Percentiles rank a stretch among this genome's conserved stretches.
phyloP scores from a whole-genome alignment of 1,140 invertebrate species.

The Oryzaephilus surinamensis region DNA sequence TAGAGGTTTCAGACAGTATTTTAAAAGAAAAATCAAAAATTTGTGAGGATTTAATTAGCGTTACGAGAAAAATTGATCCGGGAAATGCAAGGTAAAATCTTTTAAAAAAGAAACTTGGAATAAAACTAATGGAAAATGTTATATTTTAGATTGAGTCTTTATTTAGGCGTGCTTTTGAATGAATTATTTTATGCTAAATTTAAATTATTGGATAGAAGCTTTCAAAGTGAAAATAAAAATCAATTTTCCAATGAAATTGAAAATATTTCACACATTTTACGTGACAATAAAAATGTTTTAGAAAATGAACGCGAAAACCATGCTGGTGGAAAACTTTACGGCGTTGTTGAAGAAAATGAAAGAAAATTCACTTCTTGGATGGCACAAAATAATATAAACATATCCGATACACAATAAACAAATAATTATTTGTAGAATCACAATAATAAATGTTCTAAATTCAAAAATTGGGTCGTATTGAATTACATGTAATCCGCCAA shows the following conservation, averaged over 20 bases:
- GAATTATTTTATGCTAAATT: constrained; percentile 4
- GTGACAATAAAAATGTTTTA: not conserved
- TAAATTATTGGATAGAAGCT: not conserved
- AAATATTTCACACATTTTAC: not conserved
- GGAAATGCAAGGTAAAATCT: not conserved
- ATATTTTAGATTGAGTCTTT: not conserved
- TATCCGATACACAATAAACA: too few relatives aligned
- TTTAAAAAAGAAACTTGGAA: too few relatives aligned
- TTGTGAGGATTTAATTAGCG: constrained; percentile 1
- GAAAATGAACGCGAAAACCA: not conserved
- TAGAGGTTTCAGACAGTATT: not conserved
- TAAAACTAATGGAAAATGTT: too few relatives aligned
- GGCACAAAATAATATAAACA: too few relatives aligned
- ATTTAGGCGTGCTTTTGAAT: not conserved
- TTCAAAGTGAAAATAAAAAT: not conserved
- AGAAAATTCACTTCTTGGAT: too few relatives aligned
- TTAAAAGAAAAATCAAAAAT: not conserved
- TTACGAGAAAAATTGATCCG: not conserved
- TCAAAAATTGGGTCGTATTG: too few relatives aligned
- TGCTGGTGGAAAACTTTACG: not conserved
- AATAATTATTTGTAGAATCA: too few relatives aligned
- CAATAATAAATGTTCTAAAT: too few relatives aligned
- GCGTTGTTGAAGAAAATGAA: too few relatives aligned
- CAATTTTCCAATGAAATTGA: not conserved
- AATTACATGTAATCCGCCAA: too few relatives aligned